Evolutionary conservation across 1,140 invertebrate species (phyloP), one percentile per base, ranked within the genome.

Genomic region (Zaprionus ghesquierei): DNA sequence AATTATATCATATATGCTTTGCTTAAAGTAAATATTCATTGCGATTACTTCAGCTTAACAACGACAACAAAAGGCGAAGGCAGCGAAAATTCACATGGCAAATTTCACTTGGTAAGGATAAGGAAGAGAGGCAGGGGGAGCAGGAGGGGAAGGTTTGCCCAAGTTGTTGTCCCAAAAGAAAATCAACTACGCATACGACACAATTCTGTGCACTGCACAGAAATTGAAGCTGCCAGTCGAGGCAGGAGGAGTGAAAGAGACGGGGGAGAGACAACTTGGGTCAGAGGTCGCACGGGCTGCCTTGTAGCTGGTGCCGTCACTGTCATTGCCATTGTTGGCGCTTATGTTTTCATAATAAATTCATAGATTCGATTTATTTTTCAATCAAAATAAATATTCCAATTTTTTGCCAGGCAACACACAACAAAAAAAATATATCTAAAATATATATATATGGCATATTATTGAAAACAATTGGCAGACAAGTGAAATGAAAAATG

Each of bases 311-410:
- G n/a, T 73, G 76, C 61, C 29, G 68, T 50, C 60, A 63, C 27
- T 63, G 59, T 58, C 74, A 54, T 68, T 66, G 75, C 59, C 75
- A 86, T 87, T 86, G 82, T 82, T 75, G 77, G 51, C 62, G 73
- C 75, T 82, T 78, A 82, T 90, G 77, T 82, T 90, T 84, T 90
- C 77, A 90, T 90, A 90, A 90, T 89, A 90, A 84, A 87, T 90
- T 90, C 87, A 90, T 90, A 90, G 87, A 90, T 89, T 90, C 87
- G 85, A 90, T 90, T 90, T 90, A 90, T 90, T 86, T 90, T 90
- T 90, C 87, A 90, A 90, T 90, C 87, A 90, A 90, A 90, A 90
- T 90, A 84, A 90, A 87, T 82, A 77, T 82, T 55, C 50, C 44
- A 44, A 61, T 55, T 63, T 77, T 77, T 70, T 51, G 46, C 62